Percentiles rank a stretch among this genome's conserved stretches.
Evolutionary conservation across 1,140 invertebrate genomes (phyloP).

Genomic region (Drosophila navojoa): DNA sequence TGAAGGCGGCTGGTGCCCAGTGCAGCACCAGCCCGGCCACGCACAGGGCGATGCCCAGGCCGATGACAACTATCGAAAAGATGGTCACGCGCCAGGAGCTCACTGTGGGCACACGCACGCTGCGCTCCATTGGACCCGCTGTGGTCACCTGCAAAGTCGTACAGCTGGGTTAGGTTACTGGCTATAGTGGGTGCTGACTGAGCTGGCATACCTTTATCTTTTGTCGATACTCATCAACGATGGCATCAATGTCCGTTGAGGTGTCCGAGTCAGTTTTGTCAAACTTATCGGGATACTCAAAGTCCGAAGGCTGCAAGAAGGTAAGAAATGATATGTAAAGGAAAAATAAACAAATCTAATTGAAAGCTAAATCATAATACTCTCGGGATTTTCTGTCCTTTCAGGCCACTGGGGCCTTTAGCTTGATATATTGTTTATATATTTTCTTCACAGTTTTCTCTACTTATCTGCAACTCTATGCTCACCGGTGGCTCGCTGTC

Average conservation of each 20-base stretch:
- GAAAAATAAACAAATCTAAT: no score
- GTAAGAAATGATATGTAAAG: no score
- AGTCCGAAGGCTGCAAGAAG: slow-evolving; percentile 68
- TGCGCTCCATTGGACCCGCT: slow-evolving; percentile 76
- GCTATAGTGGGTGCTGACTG: neutral
- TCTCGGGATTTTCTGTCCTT: no score
- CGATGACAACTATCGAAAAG: slow-evolving; percentile 70
- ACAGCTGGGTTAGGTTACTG: no score
- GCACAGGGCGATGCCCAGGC: slow-evolving; percentile 65
- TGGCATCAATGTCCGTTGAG: slow-evolving; percentile 83
- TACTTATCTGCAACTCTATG: neutral
- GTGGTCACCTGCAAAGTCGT: slow-evolving; percentile 66
- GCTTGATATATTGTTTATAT: no score
- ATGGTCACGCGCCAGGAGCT: slow-evolving; percentile 77
- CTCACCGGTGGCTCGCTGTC: slow-evolving; percentile 76
- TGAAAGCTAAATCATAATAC: no score
- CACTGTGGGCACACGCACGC: slow-evolving; percentile 70
- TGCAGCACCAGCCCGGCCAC: slow-evolving; percentile 61
- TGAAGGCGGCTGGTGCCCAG: slow-evolving; percentile 71
- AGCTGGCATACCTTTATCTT: slow-evolving; percentile 75
- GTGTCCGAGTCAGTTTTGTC: slow-evolving; percentile 82
- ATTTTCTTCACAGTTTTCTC: no score
- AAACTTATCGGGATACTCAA: slow-evolving; percentile 79
- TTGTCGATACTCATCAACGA: slow-evolving; percentile 83
- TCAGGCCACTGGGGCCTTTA: no score